Evolutionary conservation across 2,113 vertebrate genomes (phyloP).

Genomic region (Urocitellus parryii): DNA sequence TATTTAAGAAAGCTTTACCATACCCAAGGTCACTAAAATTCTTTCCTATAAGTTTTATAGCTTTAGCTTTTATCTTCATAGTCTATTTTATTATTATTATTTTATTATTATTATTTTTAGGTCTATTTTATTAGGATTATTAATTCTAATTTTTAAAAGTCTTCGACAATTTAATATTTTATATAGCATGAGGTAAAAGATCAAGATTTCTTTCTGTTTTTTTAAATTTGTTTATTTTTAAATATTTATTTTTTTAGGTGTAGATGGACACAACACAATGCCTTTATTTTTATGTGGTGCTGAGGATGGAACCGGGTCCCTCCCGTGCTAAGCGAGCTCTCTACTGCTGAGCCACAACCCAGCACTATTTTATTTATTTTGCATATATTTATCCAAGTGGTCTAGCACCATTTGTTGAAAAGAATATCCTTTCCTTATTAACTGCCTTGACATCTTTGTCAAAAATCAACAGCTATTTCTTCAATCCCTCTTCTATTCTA

Average conservation of each 20-base stretch:
- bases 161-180: neutral
- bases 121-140: neutral
- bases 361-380: neutral
- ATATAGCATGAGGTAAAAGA: neutral
- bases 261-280: too few species aligned
- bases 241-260: too few species aligned
- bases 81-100: neutral
- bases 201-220: neutral
- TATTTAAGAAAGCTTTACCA: neutral
- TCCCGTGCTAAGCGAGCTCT: too few species aligned
- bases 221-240: neutral
- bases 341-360: too few species aligned
- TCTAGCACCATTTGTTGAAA: slow-evolving; percentile 34
- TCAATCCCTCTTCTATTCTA: neutral
- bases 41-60: neutral
- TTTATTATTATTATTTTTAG: neutral
- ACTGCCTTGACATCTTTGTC: neutral
- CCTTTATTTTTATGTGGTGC: too few species aligned
- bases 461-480: slow-evolving; percentile 10
- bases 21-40: neutral
- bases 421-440: neutral
- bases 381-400: neutral
- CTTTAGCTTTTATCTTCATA: neutral
- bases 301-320: too few species aligned
- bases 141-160: slow-evolving; percentile 6